A percentile compares a stretch with the other conserved stretches of the same genome.
Conservation (phyloP, 2,113 vertebrate species). For the Phainopepla nitens region DNA sequence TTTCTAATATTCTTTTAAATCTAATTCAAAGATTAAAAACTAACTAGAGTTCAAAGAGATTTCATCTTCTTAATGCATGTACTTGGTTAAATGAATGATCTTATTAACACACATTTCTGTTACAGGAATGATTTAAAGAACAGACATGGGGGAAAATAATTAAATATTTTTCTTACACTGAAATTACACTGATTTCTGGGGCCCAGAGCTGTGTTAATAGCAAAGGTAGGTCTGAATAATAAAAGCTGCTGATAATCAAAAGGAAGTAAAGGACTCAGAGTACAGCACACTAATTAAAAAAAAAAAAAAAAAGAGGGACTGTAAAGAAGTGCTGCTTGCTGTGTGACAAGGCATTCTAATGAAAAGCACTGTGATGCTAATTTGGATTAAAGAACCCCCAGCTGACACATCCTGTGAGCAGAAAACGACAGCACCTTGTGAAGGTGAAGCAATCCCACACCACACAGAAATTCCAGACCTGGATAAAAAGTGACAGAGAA, state of each 20-base stretch:
- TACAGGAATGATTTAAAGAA: constrained; percentile 56
- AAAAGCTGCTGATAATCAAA: constrained; percentile 2
- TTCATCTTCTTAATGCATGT: constrained; percentile 48
- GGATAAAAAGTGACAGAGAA: not conserved
- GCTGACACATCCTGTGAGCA: not conserved
- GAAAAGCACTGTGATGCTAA: not conserved
- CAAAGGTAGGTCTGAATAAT: not conserved
- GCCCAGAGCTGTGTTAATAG: constrained; percentile 16
- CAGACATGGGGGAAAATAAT: not conserved
- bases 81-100: constrained; percentile 52
- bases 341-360: not conserved
- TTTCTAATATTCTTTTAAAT: constrained; percentile 66
- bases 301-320: not conserved
- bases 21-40: constrained; percentile 65
- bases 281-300: not conserved
- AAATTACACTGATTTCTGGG: constrained; percentile 1
- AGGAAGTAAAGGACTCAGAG: not conserved
- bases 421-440: not conserved
- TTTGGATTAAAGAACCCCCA: not conserved
- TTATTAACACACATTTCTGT: constrained; percentile 22
- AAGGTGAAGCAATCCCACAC: not conserved
- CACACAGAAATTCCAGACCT: not conserved
- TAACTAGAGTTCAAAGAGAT: constrained; percentile 63
- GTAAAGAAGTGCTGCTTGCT: not conserved
- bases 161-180: constrained; percentile 50